Percentiles rank a stretch among this genome's conserved stretches.
These are phyloP conservation scores for Boulengeromyrus knoepffleri DNA, from an alignment of 2,113 vertebrate species.

Conservation along the genomic window DNA sequence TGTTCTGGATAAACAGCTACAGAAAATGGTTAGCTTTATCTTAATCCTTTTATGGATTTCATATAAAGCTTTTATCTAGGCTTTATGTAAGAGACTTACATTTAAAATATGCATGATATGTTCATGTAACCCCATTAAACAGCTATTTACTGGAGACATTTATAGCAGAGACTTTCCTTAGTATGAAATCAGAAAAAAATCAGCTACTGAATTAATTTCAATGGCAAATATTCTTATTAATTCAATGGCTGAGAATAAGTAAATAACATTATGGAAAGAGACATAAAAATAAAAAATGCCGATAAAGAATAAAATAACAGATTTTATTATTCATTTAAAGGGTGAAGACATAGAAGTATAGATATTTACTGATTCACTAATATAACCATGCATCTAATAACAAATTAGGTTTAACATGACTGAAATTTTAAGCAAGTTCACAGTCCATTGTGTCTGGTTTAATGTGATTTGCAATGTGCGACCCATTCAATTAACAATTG, in stretches of 20 bases:
- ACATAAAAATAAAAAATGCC: neutral
- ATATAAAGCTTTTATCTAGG: neutral
- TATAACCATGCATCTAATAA: neutral
- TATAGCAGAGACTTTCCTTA: neutral
- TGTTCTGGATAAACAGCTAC: neutral
- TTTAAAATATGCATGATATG: neutral
- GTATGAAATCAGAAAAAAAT: neutral
- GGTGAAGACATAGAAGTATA: neutral
- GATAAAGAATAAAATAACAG: neutral
- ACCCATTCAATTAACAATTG: neutral
- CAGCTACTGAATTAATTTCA: neutral
- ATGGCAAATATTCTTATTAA: neutral
- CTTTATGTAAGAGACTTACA: neutral
- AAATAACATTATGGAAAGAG: neutral
- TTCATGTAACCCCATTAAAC: neutral
- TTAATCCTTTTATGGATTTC: neutral
- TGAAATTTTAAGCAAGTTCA: slow-evolving; percentile 1
- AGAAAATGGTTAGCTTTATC: neutral
- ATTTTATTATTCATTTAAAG: neutral
- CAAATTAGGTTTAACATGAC: neutral
- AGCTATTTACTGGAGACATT: neutral
- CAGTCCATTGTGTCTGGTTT: neutral
- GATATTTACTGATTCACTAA: neutral
- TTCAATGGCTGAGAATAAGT: neutral
- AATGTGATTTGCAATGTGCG: neutral